phyloP scores from a whole-genome alignment of 2,888 invertebrate species.

The Lacanobia wlatinum region DNA sequence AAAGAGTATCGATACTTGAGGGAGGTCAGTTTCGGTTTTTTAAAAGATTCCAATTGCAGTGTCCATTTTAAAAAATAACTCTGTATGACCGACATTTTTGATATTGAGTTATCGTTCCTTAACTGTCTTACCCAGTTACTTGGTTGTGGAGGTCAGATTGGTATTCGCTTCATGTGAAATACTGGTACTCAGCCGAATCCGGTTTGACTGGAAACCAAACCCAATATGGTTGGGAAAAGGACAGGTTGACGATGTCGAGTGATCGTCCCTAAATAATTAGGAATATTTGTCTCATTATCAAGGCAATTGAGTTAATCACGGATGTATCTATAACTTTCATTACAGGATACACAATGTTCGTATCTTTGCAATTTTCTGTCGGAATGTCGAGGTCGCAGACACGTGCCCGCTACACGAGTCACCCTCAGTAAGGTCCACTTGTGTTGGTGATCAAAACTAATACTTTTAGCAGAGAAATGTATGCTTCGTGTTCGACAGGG shows the following conservation, averaged over 20 bases:
- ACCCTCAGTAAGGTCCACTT: constrained; percentile 92
- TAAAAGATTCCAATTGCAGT: too few species aligned
- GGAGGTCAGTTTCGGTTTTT: too few species aligned
- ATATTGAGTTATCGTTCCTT: not conserved
- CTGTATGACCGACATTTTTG: too few species aligned
- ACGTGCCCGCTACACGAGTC: constrained; percentile 95
- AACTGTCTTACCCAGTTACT: too few species aligned
- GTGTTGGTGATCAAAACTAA: constrained; percentile 89
- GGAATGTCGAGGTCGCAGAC: constrained; percentile 97
- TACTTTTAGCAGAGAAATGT: not conserved
- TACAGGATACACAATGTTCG: constrained; percentile 91
- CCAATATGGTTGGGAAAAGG: too few species aligned
- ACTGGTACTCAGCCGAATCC: too few species aligned
- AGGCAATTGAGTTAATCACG: not conserved
- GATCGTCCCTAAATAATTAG: too few species aligned
- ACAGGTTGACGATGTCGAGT: too few species aligned
- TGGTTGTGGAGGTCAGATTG: too few species aligned
- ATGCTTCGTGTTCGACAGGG: not conserved
- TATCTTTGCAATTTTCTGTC: constrained; percentile 95
- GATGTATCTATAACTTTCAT: constrained; percentile 36
- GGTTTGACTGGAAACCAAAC: too few species aligned
- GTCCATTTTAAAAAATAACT: too few species aligned
- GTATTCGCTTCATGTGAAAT: too few species aligned
- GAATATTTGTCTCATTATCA: not conserved
- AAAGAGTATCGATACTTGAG: not conserved